Percentiles rank a stretch among this genome's conserved stretches.
These are phyloP conservation scores for Callopanchax toddi DNA, from an alignment of 2,113 vertebrate genomes.

Conservation along the genomic window DNA sequence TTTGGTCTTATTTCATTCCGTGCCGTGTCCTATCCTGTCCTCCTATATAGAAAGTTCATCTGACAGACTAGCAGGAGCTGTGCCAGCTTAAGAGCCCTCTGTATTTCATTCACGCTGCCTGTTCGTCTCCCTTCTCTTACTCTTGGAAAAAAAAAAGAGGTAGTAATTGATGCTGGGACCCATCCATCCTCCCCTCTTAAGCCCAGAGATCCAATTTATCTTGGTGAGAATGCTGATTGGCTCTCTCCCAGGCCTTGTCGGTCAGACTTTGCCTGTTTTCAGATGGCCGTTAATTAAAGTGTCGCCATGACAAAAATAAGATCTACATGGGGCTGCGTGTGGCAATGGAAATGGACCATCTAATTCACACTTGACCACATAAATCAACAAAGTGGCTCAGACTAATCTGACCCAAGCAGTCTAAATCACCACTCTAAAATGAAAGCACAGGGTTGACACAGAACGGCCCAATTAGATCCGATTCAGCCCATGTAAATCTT, in stretches of 20 bases:
- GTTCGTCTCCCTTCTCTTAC: constrained; percentile 68
- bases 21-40: constrained; percentile 60
- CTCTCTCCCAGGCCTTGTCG: constrained; percentile 74
- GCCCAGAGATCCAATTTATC: constrained; percentile 80
- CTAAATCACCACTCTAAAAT: constrained; percentile 64
- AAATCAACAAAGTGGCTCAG: constrained; percentile 73
- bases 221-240: constrained; percentile 78
- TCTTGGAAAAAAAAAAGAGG: constrained; percentile 59
- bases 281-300: constrained; percentile 81
- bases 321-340: constrained; percentile 73
- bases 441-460: constrained; percentile 49
- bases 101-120: constrained; percentile 77
- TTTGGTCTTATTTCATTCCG: constrained; percentile 75
- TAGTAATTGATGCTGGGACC: constrained; percentile 80
- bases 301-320: constrained; percentile 76
- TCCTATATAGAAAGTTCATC: constrained; percentile 71
- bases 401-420: constrained; percentile 63
- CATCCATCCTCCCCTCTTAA: constrained; percentile 81
- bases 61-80: constrained; percentile 65
- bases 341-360: constrained; percentile 67
- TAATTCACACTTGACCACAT: constrained; percentile 75
- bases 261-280: constrained; percentile 80
- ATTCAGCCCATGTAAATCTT: constrained; percentile 68
- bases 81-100: constrained; percentile 63
- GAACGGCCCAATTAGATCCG: constrained; percentile 53